Conservation (phyloP, 2,888 invertebrate genomes). For the Ephialtes manifestator region DNA sequence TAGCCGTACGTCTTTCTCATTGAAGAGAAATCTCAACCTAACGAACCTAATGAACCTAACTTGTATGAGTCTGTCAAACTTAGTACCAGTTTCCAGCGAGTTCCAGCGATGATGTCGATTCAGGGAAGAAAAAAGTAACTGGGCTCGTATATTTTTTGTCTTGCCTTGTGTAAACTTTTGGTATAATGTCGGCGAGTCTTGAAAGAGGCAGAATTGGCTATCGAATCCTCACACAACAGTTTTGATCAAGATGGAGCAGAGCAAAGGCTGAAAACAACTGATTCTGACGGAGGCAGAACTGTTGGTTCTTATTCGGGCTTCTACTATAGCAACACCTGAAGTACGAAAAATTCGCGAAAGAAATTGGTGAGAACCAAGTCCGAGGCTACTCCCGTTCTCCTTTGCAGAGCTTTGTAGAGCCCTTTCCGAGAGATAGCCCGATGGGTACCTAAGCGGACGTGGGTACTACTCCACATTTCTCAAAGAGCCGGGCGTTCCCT, state of each 20-base stretch:
- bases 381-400: conserved; percentile 26
- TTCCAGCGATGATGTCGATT: no score
- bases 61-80: no score
- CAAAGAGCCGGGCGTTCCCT: conserved; percentile 42
- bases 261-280: background rate
- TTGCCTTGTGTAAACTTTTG: no score
- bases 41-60: no score
- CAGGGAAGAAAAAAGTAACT: no score
- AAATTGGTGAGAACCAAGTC: conserved; percentile 51
- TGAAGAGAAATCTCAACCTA: no score
- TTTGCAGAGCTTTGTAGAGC: conserved; percentile 34
- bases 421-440: conserved; percentile 56
- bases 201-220: background rate
- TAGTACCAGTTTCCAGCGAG: no score
- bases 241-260: background rate
- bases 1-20: no score
- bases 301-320: background rate
- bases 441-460: conserved; percentile 62
- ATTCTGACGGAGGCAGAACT: background rate
- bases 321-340: background rate
- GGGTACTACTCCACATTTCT: conserved; percentile 62
- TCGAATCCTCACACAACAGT: background rate
- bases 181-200: no score
- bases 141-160: no score
- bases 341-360: conserved; percentile 19